Percentiles rank a stretch among this genome's conserved stretches.
Conservation (phyloP, 1,140 invertebrate species). For the Caenorhabditis remanei region DNA sequence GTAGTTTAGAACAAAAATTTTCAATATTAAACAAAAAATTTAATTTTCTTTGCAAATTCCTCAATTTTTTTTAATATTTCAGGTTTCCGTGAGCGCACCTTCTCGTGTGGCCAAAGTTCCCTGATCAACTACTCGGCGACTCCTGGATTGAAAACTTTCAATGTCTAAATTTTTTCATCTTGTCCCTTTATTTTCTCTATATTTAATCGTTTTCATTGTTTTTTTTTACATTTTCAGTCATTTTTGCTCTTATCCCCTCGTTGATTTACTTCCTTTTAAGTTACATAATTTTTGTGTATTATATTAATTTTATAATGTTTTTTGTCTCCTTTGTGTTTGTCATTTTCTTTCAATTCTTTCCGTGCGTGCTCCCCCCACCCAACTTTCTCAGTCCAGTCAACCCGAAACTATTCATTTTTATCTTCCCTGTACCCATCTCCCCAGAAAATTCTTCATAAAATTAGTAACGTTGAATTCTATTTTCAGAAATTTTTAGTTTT, state of each 20-base stretch:
- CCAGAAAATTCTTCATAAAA: too few species aligned
- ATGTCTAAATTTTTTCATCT: constrained; percentile 7
- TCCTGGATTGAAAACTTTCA: constrained; percentile 31
- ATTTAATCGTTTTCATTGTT: neutral
- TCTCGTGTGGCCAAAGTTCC: constrained; percentile 42
- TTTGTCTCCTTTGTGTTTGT: neutral
- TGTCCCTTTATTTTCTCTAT: neutral
- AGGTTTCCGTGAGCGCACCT: constrained; percentile 23
- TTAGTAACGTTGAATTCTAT: too few species aligned
- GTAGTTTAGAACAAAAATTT: neutral
- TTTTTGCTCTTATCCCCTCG: too few species aligned
- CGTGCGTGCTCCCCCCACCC: too few species aligned
- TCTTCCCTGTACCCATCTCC: too few species aligned
- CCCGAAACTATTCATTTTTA: too few species aligned
- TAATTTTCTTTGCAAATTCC: neutral
- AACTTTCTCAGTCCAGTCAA: too few species aligned
- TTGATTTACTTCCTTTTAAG: too few species aligned
- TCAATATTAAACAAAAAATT: neutral
- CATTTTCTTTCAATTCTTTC: too few species aligned
- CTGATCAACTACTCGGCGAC: constrained; percentile 32
- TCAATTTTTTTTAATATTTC: neutral
- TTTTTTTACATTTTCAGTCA: neutral
- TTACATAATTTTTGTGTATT: too few species aligned
- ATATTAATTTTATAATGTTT: too few species aligned
- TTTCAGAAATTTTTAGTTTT: too few species aligned